phyloP scores from a whole-genome alignment of 2,113 vertebrate species.

The Cyanoramphus novaezelandiae region DNA sequence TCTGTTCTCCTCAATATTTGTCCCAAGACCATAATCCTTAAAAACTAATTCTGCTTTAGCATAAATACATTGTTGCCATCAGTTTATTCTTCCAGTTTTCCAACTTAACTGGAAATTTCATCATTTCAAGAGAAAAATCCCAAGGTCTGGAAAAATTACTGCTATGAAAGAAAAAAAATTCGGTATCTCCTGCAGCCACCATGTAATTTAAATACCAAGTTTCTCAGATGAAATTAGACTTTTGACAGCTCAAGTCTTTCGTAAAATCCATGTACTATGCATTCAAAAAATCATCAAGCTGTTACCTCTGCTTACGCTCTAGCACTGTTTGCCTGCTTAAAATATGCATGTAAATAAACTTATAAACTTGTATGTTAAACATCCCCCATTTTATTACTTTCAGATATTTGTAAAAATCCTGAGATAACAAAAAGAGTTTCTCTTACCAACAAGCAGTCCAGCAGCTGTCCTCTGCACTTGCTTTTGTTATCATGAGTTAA shows the following conservation, averaged over 20 bases:
- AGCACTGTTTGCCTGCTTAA: background rate
- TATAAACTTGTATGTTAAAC: background rate
- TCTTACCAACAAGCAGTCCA: slow-evolving; percentile 68
- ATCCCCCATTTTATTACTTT: background rate
- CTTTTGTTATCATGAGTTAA: slow-evolving; percentile 43
- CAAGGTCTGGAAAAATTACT: background rate
- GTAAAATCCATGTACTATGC: background rate
- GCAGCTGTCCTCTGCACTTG: slow-evolving; percentile 57
- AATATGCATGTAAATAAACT: background rate
- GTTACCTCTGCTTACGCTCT: background rate
- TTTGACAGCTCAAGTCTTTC: background rate
- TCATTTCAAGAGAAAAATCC: background rate
- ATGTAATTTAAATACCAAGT: background rate
- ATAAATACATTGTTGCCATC: background rate
- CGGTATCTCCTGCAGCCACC: background rate
- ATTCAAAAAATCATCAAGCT: background rate
- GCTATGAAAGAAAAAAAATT: background rate
- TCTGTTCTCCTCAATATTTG: background rate
- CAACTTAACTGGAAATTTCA: background rate
- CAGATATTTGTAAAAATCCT: background rate
- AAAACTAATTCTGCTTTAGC: background rate
- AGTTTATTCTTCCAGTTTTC: background rate
- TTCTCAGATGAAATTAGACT: background rate
- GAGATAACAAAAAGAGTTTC: slow-evolving; percentile 18
- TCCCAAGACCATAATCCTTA: background rate